These are phyloP conservation scores for Octopus sinensis DNA, from an alignment of 1,140 invertebrate species.

Conservation along the genomic window DNA sequence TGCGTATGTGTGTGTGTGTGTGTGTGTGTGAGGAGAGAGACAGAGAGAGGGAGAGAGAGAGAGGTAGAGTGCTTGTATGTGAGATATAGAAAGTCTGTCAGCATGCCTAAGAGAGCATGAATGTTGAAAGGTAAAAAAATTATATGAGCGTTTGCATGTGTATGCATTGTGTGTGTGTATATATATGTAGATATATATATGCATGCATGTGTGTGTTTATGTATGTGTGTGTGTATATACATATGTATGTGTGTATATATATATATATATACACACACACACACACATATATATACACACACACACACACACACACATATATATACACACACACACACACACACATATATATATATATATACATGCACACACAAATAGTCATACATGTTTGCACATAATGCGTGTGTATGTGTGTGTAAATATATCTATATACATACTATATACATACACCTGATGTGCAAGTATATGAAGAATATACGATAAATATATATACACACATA, in stretches of 20 bases:
- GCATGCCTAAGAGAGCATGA: too few species aligned
- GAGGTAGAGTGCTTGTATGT: too few species aligned
- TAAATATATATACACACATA: neutral
- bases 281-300: neutral
- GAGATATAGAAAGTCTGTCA: too few species aligned
- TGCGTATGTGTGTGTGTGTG: too few species aligned
- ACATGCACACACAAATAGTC: neutral
- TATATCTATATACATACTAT: neutral
- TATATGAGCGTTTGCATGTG: too few species aligned
- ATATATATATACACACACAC: conserved; percentile 1
- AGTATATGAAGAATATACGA: too few species aligned
- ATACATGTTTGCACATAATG: neutral
- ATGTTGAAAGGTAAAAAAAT: too few species aligned
- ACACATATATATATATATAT: neutral
- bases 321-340: neutral
- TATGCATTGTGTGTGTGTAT: too few species aligned
- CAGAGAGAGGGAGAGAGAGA: too few species aligned
- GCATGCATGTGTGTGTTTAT: neutral
- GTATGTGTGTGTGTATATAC: neutral
- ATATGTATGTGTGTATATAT: neutral
- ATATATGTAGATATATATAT: neutral
- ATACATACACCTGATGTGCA: neutral
- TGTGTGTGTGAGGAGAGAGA: too few species aligned
- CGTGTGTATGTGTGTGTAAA: neutral
- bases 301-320: neutral